Evolutionary conservation across 2,113 vertebrate species (phyloP).

Genomic region (Pteronura brasiliensis): DNA sequence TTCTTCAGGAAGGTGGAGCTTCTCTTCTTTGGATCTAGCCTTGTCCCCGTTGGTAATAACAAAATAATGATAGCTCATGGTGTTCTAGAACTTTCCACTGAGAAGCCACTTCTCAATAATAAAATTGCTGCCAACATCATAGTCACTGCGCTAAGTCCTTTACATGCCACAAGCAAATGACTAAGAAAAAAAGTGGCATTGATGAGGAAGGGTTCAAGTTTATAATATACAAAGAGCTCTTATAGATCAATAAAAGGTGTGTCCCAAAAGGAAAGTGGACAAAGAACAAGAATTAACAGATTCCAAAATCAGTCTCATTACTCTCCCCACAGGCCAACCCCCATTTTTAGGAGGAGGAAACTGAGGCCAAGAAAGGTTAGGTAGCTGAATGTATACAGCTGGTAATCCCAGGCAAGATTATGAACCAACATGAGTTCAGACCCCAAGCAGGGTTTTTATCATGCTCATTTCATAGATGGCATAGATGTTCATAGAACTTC

Average conservation of each 20-base stretch:
- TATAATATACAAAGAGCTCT: background rate
- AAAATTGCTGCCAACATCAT: background rate
- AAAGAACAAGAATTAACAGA: background rate
- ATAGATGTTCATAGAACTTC: background rate
- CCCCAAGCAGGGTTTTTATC: background rate
- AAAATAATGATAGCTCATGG: background rate
- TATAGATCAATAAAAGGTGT: background rate
- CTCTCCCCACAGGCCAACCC: background rate
- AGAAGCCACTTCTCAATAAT: background rate
- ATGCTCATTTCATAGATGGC: background rate
- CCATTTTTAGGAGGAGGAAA: background rate
- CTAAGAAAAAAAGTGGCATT: background rate
- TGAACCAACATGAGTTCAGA: background rate
- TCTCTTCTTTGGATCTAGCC: background rate
- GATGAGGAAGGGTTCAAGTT: background rate
- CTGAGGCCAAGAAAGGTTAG: background rate
- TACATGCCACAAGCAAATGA: background rate
- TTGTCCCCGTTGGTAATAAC: background rate
- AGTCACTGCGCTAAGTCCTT: background rate
- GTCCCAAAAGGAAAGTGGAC: background rate
- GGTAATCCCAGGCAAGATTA: background rate
- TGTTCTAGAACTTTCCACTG: background rate
- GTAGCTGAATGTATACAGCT: background rate
- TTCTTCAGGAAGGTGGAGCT: background rate
- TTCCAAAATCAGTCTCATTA: background rate